A percentile compares a stretch with the other conserved stretches of the same genome.
phyloP scores from a whole-genome alignment of 2,113 vertebrate species.

The Emberiza fucata region DNA sequence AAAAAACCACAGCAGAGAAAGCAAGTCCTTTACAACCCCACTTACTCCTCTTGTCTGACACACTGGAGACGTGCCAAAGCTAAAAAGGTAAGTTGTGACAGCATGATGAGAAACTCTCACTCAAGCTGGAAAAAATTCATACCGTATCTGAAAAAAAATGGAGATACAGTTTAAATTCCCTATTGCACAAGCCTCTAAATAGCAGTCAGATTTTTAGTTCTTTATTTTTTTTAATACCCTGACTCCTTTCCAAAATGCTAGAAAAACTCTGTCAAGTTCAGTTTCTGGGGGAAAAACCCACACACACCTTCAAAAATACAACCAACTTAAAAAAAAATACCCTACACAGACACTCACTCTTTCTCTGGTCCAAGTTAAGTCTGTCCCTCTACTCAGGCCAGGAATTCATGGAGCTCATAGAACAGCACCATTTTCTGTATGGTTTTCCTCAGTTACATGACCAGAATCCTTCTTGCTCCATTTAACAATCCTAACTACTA shows the following conservation, averaged over 20 bases:
- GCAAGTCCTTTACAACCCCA: not conserved
- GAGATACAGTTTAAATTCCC: not conserved
- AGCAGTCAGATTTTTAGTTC: not conserved
- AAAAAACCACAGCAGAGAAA: not conserved
- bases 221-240: not conserved
- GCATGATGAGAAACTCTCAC: not conserved
- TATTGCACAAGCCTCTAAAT: not conserved
- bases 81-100: not conserved
- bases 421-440: not conserved
- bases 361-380: not conserved
- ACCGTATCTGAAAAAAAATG: not conserved
- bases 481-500: not conserved
- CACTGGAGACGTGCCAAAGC: not conserved
- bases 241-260: not conserved
- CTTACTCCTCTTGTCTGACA: not conserved
- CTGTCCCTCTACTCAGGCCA: not conserved
- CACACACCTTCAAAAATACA: not conserved
- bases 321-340: not conserved
- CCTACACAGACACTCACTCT: not conserved
- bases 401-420: fast-evolving
- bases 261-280: not conserved
- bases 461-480: not conserved
- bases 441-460: not conserved
- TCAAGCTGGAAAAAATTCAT: not conserved
- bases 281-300: fast-evolving